A percentile compares a stretch with the other conserved stretches of the same genome.
Conservation (phyloP, 2,113 vertebrate species). For the Proteles cristata region DNA sequence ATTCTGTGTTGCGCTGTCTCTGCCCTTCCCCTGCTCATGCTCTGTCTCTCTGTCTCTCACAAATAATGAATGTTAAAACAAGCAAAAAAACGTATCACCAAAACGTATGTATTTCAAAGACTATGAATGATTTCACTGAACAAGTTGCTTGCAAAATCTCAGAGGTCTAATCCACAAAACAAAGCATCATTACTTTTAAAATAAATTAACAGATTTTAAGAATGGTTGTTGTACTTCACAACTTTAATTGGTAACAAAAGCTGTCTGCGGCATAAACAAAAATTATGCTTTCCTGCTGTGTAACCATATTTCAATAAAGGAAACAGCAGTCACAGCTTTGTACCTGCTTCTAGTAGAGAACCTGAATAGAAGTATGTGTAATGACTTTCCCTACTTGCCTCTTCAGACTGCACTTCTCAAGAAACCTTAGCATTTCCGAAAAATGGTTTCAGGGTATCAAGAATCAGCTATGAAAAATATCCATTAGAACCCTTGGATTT, state of each 20-base stretch:
- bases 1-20: no score
- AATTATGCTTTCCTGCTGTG: background rate
- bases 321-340: background rate
- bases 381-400: background rate
- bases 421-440: background rate
- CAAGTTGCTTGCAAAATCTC: conserved; percentile 31
- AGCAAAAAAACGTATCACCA: background rate
- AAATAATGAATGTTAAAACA: no score
- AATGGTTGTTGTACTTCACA: background rate
- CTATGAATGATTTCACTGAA: background rate
- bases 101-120: background rate
- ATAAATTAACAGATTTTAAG: background rate
- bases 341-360: background rate
- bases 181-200: conserved; percentile 14
- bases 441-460: background rate
- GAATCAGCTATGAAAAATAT: background rate
- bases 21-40: no score
- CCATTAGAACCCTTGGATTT: background rate
- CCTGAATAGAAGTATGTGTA: background rate
- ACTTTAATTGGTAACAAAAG: conserved; percentile 44
- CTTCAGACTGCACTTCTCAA: background rate
- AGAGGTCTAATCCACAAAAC: conserved; percentile 38
- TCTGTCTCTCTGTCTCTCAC: no score
- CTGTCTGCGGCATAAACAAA: background rate
- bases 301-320: background rate